Evolutionary conservation across 2,113 vertebrate species (phyloP).

Genomic region (Holacanthus passer): DNA sequence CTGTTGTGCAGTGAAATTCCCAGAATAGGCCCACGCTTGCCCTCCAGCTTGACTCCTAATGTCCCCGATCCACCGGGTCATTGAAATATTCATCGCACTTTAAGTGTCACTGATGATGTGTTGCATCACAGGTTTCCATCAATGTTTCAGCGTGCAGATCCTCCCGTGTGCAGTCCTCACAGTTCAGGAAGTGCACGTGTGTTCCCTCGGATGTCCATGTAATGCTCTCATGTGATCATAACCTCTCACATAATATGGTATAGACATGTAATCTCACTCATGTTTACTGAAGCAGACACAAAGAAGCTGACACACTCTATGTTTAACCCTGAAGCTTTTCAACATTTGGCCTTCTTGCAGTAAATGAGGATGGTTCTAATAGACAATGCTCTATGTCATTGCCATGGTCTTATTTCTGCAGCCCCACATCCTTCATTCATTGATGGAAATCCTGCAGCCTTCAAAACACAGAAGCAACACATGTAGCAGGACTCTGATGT

Average conservation of each 20-base stretch:
- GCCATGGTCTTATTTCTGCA: conserved; percentile 22
- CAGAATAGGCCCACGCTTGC: conserved; percentile 26
- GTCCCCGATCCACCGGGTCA: conserved; percentile 27
- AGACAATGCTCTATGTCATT: conserved; percentile 14
- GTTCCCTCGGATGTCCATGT: conserved; percentile 33
- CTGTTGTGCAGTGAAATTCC: conserved; percentile 36
- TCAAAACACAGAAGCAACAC: conserved; percentile 12
- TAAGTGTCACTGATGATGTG: conserved; percentile 67
- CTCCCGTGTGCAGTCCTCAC: conserved; percentile 32
- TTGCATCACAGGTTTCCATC: conserved; percentile 58
- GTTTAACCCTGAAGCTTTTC: conserved; percentile 32
- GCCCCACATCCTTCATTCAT: neutral
- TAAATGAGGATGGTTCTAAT: conserved; percentile 27
- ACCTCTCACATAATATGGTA: conserved; percentile 22
- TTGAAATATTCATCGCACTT: conserved; percentile 73
- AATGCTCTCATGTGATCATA: conserved; percentile 41
- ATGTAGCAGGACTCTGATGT: neutral
- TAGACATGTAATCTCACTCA: conserved; percentile 35
- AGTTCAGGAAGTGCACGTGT: conserved; percentile 34
- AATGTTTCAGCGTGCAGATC: conserved; percentile 63
- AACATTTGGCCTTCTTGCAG: conserved; percentile 56
- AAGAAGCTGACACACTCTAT: conserved; percentile 35
- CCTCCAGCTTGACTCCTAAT: conserved; percentile 47
- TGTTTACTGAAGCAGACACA: conserved; percentile 52
- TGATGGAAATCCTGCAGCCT: conserved; percentile 13